Base-by-base conservation (phyloP, 2,797 vertebrate species). In the Ctenosaura bakeri region DNA sequence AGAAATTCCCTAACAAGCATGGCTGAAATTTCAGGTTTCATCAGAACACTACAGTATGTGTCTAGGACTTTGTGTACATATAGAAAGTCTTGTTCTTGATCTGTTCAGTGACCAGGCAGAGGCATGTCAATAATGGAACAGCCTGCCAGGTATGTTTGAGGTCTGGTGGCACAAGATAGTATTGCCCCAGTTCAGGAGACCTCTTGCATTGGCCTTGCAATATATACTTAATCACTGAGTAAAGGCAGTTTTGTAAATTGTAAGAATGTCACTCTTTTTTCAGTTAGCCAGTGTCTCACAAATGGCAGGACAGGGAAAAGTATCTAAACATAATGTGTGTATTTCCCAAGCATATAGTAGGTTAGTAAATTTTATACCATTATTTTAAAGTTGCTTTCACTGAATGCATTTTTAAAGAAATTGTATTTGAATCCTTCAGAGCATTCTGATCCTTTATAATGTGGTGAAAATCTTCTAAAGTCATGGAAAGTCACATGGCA, bases 61-160 rank as follows among this genome's bases (percentile, higher is more conserved):
- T 18, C 24, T n/a, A 42, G 26, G 13, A 38, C 52, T 26, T 7
- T 35, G 22, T 74, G 32, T 74, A 24, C 32, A 4, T 29, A 29
- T 38, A 10, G 77, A 85, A 56, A 83, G 13, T 79, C 0, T 0
- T 50, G 50, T 6, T 64, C 78, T 20, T 0, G 0, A 1, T 6
- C 56, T 9, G 42, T 88, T 86, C 5, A 52, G 1, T 85, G 29
- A 22, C 62, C 32, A 32, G 1, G 26, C 32, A 52, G 42, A 29
- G 24, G 46, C 16, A 73, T 52, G 29, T 7, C 38, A 66, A 50
- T 59, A 46, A 77, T 62, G 54, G 16, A 62, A 82, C 35, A 82
- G 10, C 46, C 62, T 86, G 24, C n/a, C 52, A 54, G 22, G 71
- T 76, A 18, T 86, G 7, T 35, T 29, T 76, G 85, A 9, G 22